A percentile compares a stretch with the other conserved stretches of the same genome.
Conservation (phyloP, 1,140 invertebrate genomes). For the Ridgeia piscesae region DNA sequence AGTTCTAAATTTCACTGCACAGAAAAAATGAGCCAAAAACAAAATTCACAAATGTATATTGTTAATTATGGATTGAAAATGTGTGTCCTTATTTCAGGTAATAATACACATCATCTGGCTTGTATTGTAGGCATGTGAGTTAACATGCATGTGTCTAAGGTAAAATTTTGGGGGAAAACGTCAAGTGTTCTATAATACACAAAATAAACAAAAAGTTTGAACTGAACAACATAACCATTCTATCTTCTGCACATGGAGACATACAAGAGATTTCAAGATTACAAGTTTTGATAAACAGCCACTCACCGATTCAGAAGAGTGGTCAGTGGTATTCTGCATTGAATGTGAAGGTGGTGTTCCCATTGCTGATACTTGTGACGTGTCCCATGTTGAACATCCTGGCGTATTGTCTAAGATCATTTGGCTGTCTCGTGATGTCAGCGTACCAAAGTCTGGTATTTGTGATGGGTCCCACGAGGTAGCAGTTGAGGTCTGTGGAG, state of each 20-base stretch:
- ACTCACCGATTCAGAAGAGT: not conserved
- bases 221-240: not conserved
- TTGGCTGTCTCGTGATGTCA: not conserved
- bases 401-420: not conserved
- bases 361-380: not conserved
- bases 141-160: too few species aligned
- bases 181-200: not conserved
- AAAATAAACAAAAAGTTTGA: too few species aligned
- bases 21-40: too few species aligned
- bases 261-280: not conserved
- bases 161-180: too few species aligned
- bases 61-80: too few species aligned
- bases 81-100: too few species aligned
- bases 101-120: too few species aligned
- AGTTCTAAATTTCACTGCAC: too few species aligned
- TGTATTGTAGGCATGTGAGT: too few species aligned
- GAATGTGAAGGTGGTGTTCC: not conserved
- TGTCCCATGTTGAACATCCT: not conserved
- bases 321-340: not conserved
- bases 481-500: not conserved
- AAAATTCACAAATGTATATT: too few species aligned
- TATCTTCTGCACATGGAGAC: not conserved
- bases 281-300: not conserved
- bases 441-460: not conserved
- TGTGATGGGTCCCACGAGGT: not conserved